These are phyloP conservation scores for Morpho helenor DNA, from an alignment of 2,888 invertebrate genomes.

Conservation along the genomic window DNA sequence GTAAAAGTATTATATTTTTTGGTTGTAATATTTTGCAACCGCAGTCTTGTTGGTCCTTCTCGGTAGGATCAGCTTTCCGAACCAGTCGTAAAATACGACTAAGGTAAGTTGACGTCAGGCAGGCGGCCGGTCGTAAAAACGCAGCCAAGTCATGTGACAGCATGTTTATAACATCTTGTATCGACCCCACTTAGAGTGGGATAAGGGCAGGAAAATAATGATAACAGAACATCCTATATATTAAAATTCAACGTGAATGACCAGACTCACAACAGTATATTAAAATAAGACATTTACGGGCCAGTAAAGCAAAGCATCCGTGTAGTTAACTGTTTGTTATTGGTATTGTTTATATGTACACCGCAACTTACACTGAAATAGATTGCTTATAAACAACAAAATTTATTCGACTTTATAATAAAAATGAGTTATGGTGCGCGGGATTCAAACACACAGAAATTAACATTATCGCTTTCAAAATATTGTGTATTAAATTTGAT, in stretches of 20 bases:
- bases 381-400: constrained; percentile 22
- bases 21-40: no score
- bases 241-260: not conserved
- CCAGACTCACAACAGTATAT: constrained; percentile 32
- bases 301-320: constrained; percentile 44
- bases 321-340: constrained; percentile 9
- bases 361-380: constrained; percentile 24
- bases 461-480: constrained; percentile 10
- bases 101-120: no score
- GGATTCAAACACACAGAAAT: constrained; percentile 1
- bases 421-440: constrained; percentile 18
- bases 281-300: constrained; percentile 37
- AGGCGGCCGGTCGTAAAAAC: no score
- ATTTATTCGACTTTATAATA: constrained; percentile 22
- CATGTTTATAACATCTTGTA: no score
- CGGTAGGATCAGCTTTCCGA: no score
- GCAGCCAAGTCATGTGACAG: no score
- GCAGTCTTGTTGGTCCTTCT: no score
- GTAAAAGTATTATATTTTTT: no score
- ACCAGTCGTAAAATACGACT: no score
- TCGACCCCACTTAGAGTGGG: no score
- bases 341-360: constrained; percentile 16
- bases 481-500: not conserved
- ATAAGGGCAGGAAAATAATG: no score
- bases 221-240: no score